phyloP scores from a whole-genome alignment of 2,113 vertebrate genomes.

The Haemorhous mexicanus region DNA sequence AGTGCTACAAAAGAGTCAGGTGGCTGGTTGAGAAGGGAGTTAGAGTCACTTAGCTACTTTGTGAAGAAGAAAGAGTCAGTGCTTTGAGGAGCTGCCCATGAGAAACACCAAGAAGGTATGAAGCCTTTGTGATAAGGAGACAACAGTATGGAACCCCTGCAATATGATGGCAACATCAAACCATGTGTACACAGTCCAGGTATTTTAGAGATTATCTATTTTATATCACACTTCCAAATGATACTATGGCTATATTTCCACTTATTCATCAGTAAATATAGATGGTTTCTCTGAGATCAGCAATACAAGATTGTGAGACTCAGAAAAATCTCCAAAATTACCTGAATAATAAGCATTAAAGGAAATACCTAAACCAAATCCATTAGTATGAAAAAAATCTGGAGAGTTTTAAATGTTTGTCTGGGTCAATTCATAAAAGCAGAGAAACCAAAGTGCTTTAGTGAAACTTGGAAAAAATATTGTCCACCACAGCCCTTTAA shows the following conservation, averaged over 20 bases:
- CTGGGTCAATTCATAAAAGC: background rate
- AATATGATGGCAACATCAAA: background rate
- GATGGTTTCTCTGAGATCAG: background rate
- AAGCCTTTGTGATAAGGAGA: no score
- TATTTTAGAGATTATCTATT: background rate
- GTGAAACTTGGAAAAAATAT: background rate
- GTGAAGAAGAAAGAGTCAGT: no score
- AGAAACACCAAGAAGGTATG: no score
- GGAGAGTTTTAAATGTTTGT: background rate
- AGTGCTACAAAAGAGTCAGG: no score
- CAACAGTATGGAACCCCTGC: no score
- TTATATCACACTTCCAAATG: background rate
- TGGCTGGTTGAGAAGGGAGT: no score
- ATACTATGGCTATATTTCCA: background rate
- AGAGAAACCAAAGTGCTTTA: background rate
- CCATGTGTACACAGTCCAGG: rapidly evolving
- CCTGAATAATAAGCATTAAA: background rate
- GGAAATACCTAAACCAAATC: background rate
- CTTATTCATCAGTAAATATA: background rate
- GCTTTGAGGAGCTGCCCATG: no score
- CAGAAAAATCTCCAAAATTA: background rate
- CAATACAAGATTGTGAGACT: background rate
- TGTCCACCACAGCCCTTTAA: background rate
- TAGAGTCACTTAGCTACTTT: no score
- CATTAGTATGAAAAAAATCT: background rate